Percentiles rank a stretch among this genome's conserved stretches.
Conservation (phyloP, 2,797 vertebrate genomes). For the Pipistrellus pygmaeus region DNA sequence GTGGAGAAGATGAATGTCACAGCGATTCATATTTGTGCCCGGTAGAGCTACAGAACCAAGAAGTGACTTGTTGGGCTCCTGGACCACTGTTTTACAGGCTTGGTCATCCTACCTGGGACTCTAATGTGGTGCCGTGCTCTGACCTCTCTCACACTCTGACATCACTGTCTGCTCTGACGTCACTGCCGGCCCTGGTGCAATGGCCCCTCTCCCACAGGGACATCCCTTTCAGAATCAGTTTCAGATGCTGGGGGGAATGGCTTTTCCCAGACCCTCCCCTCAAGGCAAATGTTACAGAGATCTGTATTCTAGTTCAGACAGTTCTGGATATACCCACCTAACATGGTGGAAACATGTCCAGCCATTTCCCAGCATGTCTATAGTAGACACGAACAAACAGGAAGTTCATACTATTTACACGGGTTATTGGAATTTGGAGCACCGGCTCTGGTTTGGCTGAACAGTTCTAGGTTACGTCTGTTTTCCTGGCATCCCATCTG, state of each 20-base stretch:
- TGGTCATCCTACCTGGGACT: neutral
- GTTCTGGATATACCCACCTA: neutral
- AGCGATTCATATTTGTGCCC: neutral
- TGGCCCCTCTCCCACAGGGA: too few relatives aligned
- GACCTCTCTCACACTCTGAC: neutral
- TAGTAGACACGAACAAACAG: neutral
- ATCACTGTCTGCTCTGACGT: neutral
- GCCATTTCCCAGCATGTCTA: neutral
- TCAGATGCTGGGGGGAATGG: neutral
- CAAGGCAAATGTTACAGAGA: neutral
- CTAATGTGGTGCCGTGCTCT: neutral
- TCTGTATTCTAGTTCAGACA: neutral
- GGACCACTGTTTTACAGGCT: neutral
- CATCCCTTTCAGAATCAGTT: neutral
- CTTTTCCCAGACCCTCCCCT: neutral
- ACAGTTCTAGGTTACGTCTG: neutral
- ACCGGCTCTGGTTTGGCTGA: neutral
- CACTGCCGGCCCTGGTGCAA: neutral
- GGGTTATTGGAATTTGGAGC: neutral
- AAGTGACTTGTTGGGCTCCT: neutral
- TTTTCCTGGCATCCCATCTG: conserved; percentile 9
- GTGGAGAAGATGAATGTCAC: neutral
- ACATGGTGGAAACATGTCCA: neutral
- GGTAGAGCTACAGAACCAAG: too few relatives aligned
- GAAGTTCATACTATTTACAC: neutral